Evolutionary conservation across 2,797 vertebrate species (phyloP).

Genomic region (Coccyzus lansbergi): DNA sequence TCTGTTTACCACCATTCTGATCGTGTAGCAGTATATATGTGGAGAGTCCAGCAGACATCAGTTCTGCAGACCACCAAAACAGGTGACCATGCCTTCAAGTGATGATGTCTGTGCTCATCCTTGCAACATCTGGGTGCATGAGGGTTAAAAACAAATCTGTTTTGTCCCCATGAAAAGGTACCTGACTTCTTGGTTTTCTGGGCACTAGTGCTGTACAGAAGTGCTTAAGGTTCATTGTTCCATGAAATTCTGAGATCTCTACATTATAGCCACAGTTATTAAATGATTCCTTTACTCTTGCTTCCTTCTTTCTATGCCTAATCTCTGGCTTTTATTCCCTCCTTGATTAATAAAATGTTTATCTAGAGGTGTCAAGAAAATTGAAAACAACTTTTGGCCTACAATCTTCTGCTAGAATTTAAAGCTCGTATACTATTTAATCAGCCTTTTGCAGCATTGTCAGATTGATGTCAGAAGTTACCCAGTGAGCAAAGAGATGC

Average conservation of each 20-base stretch:
- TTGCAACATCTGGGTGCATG: background rate
- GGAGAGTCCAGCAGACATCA: background rate
- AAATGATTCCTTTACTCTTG: background rate
- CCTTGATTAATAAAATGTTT: background rate
- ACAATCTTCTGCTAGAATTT: background rate
- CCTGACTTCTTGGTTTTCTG: background rate
- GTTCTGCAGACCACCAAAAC: background rate
- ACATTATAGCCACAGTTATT: background rate
- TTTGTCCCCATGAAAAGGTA: background rate
- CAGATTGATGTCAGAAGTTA: background rate
- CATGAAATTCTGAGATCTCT: background rate
- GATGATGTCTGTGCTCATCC: background rate
- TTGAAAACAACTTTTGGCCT: background rate
- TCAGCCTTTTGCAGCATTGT: background rate
- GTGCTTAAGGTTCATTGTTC: background rate
- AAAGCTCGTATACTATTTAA: background rate
- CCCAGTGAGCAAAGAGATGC: background rate
- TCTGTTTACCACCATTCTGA: too few relatives aligned
- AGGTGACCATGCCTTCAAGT: background rate
- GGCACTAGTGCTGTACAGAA: background rate
- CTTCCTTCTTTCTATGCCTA: background rate
- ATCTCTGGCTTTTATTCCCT: too few relatives aligned
- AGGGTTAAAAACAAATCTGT: background rate
- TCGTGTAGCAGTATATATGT: fast-evolving
- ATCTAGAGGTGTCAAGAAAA: background rate